Percentiles rank a stretch among this genome's conserved stretches.
phyloP scores from a whole-genome alignment of 2,113 vertebrate genomes.

The Vanacampus margaritifer region DNA sequence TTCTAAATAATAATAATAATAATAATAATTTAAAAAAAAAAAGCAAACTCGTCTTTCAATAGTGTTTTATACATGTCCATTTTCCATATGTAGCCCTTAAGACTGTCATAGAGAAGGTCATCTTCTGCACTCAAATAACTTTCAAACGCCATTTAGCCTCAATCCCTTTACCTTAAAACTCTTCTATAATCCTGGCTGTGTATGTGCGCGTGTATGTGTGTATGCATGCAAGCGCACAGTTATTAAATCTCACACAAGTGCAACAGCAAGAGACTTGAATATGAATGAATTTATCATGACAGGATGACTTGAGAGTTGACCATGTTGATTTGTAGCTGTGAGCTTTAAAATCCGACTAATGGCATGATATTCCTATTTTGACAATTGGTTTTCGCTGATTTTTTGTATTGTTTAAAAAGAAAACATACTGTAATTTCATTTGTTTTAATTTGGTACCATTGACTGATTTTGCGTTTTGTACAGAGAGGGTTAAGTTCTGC shows the following conservation, averaged over 20 bases:
- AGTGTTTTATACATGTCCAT: not conserved
- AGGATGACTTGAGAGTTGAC: conserved; percentile 8
- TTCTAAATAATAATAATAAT: not conserved
- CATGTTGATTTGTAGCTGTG: conserved; percentile 11
- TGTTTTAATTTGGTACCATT: not conserved
- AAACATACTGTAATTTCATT: conserved; percentile 17
- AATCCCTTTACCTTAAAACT: conserved; percentile 21
- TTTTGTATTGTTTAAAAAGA: conserved; percentile 21
- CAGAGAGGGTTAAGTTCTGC: conserved; percentile 14
- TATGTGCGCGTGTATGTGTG: not conserved
- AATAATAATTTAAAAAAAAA: not conserved
- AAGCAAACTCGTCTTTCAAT: not conserved
- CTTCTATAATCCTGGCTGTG: conserved; percentile 7
- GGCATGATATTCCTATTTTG: conserved; percentile 33
- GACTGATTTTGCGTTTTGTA: conserved; percentile 33
- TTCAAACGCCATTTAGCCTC: conserved; percentile 22
- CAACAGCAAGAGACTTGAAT: not conserved
- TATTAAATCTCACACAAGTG: not conserved
- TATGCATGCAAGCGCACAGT: not conserved
- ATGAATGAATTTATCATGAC: not conserved
- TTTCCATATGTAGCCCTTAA: conserved; percentile 6
- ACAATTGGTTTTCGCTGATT: conserved; percentile 25
- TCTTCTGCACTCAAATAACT: conserved; percentile 4
- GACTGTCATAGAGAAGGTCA: not conserved
- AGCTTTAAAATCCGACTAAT: conserved; percentile 8